These are phyloP conservation scores for Rhynchomys soricoides DNA, from an alignment of 2,113 vertebrate genomes.

Conservation along the genomic window DNA sequence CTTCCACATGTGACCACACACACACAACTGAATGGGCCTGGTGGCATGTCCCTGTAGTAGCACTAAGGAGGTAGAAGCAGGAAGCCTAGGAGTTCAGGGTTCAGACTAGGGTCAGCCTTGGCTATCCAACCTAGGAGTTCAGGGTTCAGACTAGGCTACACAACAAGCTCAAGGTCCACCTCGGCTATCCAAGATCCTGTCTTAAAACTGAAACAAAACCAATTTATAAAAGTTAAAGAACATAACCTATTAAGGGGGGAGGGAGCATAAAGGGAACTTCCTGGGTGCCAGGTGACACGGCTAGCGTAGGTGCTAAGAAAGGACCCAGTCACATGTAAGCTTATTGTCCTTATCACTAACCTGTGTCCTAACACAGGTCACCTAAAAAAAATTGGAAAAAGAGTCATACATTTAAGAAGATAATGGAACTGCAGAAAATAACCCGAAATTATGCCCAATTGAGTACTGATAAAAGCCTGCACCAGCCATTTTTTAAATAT, in stretches of 20 bases:
- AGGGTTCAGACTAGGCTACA: neutral
- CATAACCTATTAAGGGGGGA: neutral
- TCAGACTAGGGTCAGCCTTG: neutral
- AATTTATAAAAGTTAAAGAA: constrained; percentile 28
- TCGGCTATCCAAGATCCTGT: neutral
- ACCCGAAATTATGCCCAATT: constrained; percentile 51
- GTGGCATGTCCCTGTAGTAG: neutral
- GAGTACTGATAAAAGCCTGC: constrained; percentile 44
- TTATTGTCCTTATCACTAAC: neutral
- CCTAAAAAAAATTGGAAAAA: constrained; percentile 44
- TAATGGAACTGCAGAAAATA: constrained; percentile 47
- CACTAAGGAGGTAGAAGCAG: neutral
- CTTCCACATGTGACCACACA: neutral
- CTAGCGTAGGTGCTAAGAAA: neutral
- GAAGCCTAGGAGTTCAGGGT: neutral
- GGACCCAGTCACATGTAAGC: neutral
- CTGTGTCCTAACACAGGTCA: neutral
- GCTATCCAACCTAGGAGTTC: neutral
- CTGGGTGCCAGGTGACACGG: neutral
- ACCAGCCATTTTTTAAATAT: constrained; percentile 62
- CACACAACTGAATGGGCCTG: neutral
- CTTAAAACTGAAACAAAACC: neutral
- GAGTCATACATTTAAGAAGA: constrained; percentile 49
- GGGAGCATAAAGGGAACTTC: constrained; percentile 44
- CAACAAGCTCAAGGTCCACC: too few species aligned